Evolutionary conservation across 2,888 invertebrate species (phyloP).

Genomic region (Automeris io): DNA sequence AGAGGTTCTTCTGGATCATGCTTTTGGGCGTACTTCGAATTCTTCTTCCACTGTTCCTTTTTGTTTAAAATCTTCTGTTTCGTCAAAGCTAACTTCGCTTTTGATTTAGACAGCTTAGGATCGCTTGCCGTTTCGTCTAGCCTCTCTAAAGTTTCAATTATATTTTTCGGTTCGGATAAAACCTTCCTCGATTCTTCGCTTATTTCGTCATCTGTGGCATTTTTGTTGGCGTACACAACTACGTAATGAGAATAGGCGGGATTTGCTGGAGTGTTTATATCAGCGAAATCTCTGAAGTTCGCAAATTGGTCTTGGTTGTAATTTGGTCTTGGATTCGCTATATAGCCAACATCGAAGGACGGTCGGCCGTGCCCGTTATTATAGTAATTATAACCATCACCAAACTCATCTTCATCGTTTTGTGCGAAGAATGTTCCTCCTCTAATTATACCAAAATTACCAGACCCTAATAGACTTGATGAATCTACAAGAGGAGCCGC

Average conservation of each 20-base stretch:
- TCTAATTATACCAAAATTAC: slow-evolving; percentile 90
- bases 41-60: slow-evolving; percentile 68
- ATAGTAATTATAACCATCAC: slow-evolving; percentile 78
- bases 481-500: slow-evolving; percentile 71
- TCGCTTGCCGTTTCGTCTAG: slow-evolving; percentile 78
- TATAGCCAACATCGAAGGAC: slow-evolving; percentile 75
- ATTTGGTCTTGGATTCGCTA: slow-evolving; percentile 84
- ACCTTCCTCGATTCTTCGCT: slow-evolving; percentile 61
- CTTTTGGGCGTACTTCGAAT: slow-evolving; percentile 48
- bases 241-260: slow-evolving; percentile 88
- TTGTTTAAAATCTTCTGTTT: slow-evolving; percentile 59
- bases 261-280: slow-evolving; percentile 89
- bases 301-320: slow-evolving; percentile 90
- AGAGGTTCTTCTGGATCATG: slow-evolving; percentile 79
- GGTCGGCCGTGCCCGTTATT: slow-evolving; percentile 86
- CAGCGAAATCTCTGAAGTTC: slow-evolving; percentile 93
- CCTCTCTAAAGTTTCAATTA: slow-evolving; percentile 86
- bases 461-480: slow-evolving; percentile 84
- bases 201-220: slow-evolving; percentile 79
- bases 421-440: slow-evolving; percentile 91
- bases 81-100: slow-evolving; percentile 79
- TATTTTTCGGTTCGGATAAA: slow-evolving; percentile 83
- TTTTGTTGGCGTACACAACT: slow-evolving; percentile 89
- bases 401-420: slow-evolving; percentile 81
- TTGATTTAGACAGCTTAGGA: slow-evolving; percentile 77